phyloP scores from a whole-genome alignment of 2,797 vertebrate species.

The Anniella stebbinsi region DNA sequence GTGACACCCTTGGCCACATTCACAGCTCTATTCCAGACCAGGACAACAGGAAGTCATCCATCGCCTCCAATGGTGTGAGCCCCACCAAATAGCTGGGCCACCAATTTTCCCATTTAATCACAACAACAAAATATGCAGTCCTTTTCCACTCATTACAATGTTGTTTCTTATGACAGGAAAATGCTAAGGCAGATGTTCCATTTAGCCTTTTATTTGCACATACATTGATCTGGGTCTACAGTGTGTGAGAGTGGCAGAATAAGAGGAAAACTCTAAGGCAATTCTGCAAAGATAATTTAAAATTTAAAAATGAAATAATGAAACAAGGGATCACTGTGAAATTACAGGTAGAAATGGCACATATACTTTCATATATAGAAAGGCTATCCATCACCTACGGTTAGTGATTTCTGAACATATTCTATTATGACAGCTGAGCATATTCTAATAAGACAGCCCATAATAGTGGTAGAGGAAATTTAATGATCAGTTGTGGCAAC shows the following conservation, averaged over 20 bases:
- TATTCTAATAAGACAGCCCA: conserved; percentile 15
- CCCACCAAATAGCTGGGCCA: not conserved
- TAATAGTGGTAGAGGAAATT: conserved; percentile 49
- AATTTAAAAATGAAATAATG: not conserved
- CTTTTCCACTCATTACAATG: not conserved
- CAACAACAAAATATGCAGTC: not conserved
- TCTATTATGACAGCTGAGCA: conserved; percentile 2
- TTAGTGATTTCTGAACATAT: not conserved
- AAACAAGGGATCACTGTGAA: not conserved
- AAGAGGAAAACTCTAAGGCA: not conserved
- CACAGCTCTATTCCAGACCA: not conserved
- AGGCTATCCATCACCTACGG: conserved; percentile 35
- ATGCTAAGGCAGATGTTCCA: not conserved
- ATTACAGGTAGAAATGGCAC: not conserved
- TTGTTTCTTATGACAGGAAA: not conserved
- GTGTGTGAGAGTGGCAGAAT: not conserved
- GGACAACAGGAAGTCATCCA: not conserved
- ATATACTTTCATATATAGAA: not conserved
- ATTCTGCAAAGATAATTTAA: not conserved
- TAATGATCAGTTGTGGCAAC: conserved; percentile 56
- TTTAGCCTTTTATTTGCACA: conserved; percentile 3
- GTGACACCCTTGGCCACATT: not conserved
- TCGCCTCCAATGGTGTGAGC: not conserved
- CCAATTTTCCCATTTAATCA: not conserved
- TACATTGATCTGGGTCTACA: not conserved